Evolutionary conservation across 2,797 vertebrate genomes (phyloP), one percentile per base, ranked within the genome.

Genomic region (Lophura swinhoii): DNA sequence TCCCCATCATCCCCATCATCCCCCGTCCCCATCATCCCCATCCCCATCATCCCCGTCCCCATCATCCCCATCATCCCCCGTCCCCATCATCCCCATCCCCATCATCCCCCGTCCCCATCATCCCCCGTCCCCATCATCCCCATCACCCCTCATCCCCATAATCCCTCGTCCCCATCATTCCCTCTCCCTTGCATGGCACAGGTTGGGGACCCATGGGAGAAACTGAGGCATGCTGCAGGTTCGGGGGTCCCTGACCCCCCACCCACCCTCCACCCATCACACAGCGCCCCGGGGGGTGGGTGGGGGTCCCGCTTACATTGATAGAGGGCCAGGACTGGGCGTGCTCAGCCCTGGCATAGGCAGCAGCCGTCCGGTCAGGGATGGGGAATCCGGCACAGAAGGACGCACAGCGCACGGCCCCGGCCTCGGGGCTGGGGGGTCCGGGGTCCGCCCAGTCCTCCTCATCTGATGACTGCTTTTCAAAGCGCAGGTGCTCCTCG

Each of bases 251-350:
- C 29, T 15, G 1, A 26, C 64, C 5, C 41, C 24, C 22, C 2
- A 10, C 1, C 29, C 8, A 24, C 26, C 26, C 2, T 5, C 12
- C 2, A 7, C 49, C 87, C 74, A 28, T 14, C 15, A 0, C 33
- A 5, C 59, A 10, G 10, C 4, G 1, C 64, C 56, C 1, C 1
- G 4, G 20, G 23, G 33, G 23, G 21, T 1, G 33, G 20, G 4
- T 11, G 31, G 49, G 26, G 23, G 12, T 9, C 35, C 20, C 74
- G 94, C 99, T 99, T 97, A 99, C 99, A 2, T 99, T 99, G 93
- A 99, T 99, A 29, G 99, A 99, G 6, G 99, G 99, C 99, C 99
- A 99, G 97, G 99, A 99, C 98, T 99, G 99, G 56, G 99, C 99
- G 44, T 99, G 99, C 89, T 99, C 99, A 0, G 98, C 98, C 20